Evolutionary conservation across 2,888 invertebrate species (phyloP).

Genomic region (Chalcis sispes): DNA sequence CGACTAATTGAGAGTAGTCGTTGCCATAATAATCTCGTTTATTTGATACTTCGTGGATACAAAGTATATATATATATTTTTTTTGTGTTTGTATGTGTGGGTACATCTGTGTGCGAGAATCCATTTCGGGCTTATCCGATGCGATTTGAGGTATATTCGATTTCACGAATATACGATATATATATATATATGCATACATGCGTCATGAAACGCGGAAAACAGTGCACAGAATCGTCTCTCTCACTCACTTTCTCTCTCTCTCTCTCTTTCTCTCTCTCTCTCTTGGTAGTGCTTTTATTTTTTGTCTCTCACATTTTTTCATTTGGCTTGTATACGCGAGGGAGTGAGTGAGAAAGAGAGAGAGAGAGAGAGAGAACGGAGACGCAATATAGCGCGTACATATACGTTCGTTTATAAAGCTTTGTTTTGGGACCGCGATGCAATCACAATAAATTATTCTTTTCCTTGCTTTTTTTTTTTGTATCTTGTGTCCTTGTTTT

Average conservation of each 20-base stretch:
- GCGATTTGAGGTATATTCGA: no score
- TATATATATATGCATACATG: not conserved
- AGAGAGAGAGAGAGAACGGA: no score
- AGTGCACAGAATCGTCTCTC: no score
- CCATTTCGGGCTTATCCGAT: no score
- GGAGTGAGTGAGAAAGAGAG: no score
- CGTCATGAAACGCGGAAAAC: not conserved
- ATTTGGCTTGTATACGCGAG: no score
- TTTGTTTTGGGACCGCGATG: not conserved
- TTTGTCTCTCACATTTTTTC: not conserved
- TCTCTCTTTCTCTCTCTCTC: no score
- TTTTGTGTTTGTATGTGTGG: not conserved
- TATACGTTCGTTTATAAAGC: not conserved
- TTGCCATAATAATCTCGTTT: constrained; percentile 43
- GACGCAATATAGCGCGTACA: no score
- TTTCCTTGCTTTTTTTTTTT: not conserved
- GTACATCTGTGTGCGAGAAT: no score
- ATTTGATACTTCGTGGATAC: not conserved
- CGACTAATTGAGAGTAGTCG: constrained; percentile 45
- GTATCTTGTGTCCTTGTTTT: no score
- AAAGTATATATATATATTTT: not conserved
- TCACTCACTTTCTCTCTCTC: no score
- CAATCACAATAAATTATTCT: constrained; percentile 24
- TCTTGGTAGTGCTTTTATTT: not conserved
- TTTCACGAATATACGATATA: no score